Evolutionary conservation across 2,888 invertebrate genomes (phyloP).

Genomic region (Panorpa germanica): DNA sequence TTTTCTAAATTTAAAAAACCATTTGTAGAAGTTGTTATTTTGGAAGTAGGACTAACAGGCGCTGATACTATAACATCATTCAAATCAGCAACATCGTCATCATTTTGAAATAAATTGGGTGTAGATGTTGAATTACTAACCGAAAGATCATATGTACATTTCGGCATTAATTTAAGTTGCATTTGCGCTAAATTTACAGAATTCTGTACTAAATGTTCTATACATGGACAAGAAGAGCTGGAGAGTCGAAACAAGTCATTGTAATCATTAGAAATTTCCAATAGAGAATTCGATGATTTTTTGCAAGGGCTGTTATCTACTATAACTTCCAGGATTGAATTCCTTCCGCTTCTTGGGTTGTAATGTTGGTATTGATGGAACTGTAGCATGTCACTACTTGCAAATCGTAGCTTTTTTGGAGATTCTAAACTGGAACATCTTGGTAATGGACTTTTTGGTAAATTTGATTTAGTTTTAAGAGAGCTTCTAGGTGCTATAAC

Average conservation of each 20-base stretch:
- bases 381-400: conserved; percentile 44
- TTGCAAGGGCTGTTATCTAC: conserved; percentile 35
- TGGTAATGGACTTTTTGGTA: conserved; percentile 30
- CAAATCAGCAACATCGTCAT: too few species aligned
- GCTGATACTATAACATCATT: too few species aligned
- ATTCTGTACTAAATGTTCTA: too few species aligned
- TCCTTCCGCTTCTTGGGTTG: conserved; percentile 14
- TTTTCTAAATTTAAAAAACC: too few species aligned
- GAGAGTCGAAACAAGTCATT: too few species aligned
- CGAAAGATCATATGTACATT: too few species aligned
- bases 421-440: conserved; percentile 69
- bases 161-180: too few species aligned
- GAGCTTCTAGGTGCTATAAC: conserved; percentile 38
- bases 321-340: conserved; percentile 28
- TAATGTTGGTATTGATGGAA: conserved; percentile 28
- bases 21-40: too few species aligned
- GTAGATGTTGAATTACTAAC: too few species aligned
- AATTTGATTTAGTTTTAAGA: conserved; percentile 43
- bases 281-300: conserved; percentile 26
- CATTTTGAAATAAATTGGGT: too few species aligned
- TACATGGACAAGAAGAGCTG: conserved; percentile 54
- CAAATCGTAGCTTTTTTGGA: conserved; percentile 64
- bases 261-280: conserved; percentile 29
- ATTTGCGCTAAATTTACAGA: too few species aligned
- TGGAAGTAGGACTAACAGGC: too few species aligned